Evolutionary conservation across 2,888 invertebrate species (phyloP), one percentile per base, ranked within the genome.

Genomic region (Megalurothrips usitatus): DNA sequence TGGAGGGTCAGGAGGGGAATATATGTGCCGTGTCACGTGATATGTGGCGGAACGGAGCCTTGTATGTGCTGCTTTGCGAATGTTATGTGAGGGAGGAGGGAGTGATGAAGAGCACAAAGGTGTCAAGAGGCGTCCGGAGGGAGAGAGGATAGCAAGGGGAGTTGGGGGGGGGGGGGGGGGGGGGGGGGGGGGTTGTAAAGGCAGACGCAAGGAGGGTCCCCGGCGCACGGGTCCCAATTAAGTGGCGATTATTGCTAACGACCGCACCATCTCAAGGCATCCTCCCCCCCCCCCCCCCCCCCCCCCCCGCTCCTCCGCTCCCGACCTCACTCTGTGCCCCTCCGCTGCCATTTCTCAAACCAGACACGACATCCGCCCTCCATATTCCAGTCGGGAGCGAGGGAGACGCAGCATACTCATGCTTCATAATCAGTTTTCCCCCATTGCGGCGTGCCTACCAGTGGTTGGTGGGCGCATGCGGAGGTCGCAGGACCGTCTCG

Each of bases 231-330:
- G 68, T 26, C 23, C 68, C 68, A 75, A 75, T 75, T 75, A 75
- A 75, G 68, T 75, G 68, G 23, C 68, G 68, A 75, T 75, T 75
- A 75, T 75, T 26, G 68, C 68, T 75, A 75, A 75, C 68, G 68
- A 75, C 68, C 68, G 11, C 23, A 9, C 26, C 26, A 26, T 26
- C 23, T 26, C 26, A 26, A 11, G 8, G 0, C 68, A 3, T 26
- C 23, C 6, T 1, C 68, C 23, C 68, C 4, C 23, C 23, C 23
- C 26, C 23, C 9, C 68, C 11, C 23, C 23, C 19, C n/a, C 11
- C 23, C 68, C 23, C 23, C n/a, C n/a, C 9, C n/a, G 19, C n/a
- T n/a, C 9, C 19, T n/a, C 19, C n/a, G 14, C 19, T 19, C 11
- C 19, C 63, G 6, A 11, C 19, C 63, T 63, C 63, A 17, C 63